phyloP scores from a whole-genome alignment of 2,888 invertebrate genomes.

The Candidula unifasciata region DNA sequence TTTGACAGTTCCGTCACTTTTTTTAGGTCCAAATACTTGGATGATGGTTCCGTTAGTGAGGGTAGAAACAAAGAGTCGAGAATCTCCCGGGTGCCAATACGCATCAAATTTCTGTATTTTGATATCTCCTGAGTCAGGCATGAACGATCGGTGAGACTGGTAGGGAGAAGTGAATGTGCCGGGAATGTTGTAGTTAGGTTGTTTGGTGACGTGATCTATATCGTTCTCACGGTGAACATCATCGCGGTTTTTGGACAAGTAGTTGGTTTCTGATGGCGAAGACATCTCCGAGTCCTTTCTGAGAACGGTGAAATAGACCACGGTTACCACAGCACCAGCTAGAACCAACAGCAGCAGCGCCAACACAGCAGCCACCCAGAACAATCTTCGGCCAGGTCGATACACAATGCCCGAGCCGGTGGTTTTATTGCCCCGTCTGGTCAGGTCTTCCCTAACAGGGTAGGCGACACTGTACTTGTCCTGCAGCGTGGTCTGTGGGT shows the following conservation, averaged over 20 bases:
- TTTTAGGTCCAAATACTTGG: conserved; percentile 54
- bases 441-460: conserved; percentile 46
- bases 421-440: conserved; percentile 25
- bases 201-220: conserved; percentile 9
- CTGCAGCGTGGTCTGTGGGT: conserved; percentile 29
- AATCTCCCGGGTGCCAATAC: conserved; percentile 56
- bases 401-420: conserved; percentile 54
- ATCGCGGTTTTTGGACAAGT: neutral
- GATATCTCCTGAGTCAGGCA: conserved; percentile 32
- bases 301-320: conserved; percentile 54
- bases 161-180: neutral
- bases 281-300: conserved; percentile 26
- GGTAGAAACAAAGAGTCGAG: conserved; percentile 53
- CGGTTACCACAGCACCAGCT: conserved; percentile 52
- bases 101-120: conserved; percentile 54
- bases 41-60: conserved; percentile 54
- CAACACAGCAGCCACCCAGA: conserved; percentile 51
- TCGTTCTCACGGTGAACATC: neutral
- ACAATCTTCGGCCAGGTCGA: conserved; percentile 41
- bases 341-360: conserved; percentile 50
- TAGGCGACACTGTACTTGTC: conserved; percentile 49
- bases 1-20: conserved; percentile 54
- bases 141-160: conserved; percentile 13
- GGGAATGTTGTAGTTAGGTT: conserved; percentile 25
- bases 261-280: neutral